Conservation (phyloP, 1,140 invertebrate genomes). For the Drosophila ogumai region DNA sequence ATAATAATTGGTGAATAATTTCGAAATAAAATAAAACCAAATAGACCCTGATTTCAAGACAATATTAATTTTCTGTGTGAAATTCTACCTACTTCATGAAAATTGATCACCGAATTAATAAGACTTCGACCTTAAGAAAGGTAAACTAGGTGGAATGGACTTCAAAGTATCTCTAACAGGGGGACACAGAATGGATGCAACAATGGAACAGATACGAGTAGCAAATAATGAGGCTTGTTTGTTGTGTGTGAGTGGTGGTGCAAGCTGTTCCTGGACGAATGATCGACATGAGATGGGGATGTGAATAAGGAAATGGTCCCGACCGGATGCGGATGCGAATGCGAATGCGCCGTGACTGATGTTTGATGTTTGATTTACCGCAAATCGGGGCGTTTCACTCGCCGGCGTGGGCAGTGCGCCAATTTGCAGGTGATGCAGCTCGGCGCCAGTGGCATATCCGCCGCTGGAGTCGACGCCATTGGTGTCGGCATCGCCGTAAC, state of each 20-base stretch:
- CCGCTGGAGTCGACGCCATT: slow-evolving; percentile 49
- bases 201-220: slow-evolving; percentile 23
- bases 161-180: slow-evolving; percentile 1
- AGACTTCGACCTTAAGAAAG: neutral
- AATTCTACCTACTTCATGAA: neutral
- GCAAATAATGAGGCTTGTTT: slow-evolving; percentile 27
- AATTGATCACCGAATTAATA: neutral
- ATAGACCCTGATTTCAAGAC: neutral
- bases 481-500: slow-evolving; percentile 55
- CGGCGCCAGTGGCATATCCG: slow-evolving; percentile 63
- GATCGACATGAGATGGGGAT: slow-evolving; percentile 1
- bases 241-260: slow-evolving; percentile 30
- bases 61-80: neutral
- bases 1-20: neutral
- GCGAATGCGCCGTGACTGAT: slow-evolving; percentile 52
- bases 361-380: slow-evolving; percentile 82
- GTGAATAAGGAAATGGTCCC: neutral
- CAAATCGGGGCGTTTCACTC: slow-evolving; percentile 84
- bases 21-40: neutral
- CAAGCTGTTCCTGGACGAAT: slow-evolving; percentile 13
- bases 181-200: neutral
- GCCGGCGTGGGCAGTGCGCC: slow-evolving; percentile 84
- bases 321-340: slow-evolving; percentile 13
- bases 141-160: slow-evolving; percentile 1
- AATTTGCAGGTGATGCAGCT: slow-evolving; percentile 81